Conservation (phyloP, 35 echinoderm and acorn worm genomes). For the Lytechinus variegatus region DNA sequence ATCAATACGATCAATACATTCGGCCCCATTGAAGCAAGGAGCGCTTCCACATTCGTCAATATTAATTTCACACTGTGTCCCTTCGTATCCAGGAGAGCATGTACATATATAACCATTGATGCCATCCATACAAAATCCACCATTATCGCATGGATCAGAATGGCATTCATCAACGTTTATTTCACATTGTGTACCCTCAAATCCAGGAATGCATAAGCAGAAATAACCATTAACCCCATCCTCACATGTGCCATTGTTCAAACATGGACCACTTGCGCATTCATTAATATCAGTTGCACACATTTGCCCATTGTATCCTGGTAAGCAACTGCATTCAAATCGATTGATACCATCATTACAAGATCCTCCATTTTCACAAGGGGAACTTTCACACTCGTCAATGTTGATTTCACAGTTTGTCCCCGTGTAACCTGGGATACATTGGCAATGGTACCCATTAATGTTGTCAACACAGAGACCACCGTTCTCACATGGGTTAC, state of each 20-base stretch:
- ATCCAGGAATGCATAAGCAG: constrained; percentile 69
- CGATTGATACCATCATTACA: constrained; percentile 49
- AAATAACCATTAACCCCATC: constrained; percentile 32
- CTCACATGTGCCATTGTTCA: constrained; percentile 61
- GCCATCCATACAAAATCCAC: constrained; percentile 26
- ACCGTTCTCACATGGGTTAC: constrained; percentile 56
- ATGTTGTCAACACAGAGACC: constrained; percentile 49
- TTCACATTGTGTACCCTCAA: constrained; percentile 59
- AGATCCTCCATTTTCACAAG: constrained; percentile 57
- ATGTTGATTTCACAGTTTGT: constrained; percentile 56
- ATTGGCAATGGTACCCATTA: constrained; percentile 49
- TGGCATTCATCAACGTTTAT: constrained; percentile 70
- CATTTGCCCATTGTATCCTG: constrained; percentile 53
- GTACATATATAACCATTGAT: constrained; percentile 12
- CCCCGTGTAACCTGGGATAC: constrained; percentile 55
- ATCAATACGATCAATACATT: constrained; percentile 21
- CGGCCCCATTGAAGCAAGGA: constrained; percentile 8
- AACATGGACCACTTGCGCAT: constrained; percentile 64
- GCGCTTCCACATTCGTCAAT: constrained; percentile 30
- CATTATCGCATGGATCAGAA: constrained; percentile 30
- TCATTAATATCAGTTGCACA: constrained; percentile 62
- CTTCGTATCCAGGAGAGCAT: constrained; percentile 5
- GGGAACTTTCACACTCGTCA: constrained; percentile 55
- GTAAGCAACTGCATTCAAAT: constrained; percentile 31
- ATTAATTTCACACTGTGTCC: neutral